Evolutionary conservation across 1,140 invertebrate species (phyloP).

Genomic region (Colletes latitarsis): DNA sequence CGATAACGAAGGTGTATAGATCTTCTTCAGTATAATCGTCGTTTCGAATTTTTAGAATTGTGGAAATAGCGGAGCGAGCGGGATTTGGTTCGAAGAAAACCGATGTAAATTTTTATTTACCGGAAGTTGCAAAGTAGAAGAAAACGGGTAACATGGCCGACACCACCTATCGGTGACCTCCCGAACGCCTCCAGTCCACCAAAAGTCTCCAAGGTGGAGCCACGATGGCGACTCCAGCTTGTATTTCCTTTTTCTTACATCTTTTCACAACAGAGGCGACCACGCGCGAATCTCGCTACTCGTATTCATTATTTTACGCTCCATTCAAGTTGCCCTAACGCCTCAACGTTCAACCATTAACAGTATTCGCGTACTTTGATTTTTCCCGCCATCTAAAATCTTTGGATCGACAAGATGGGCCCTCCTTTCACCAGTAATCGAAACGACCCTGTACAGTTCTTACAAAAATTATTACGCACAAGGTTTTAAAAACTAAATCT

Average conservation of each 20-base stretch:
- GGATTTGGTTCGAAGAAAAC: neutral
- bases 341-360: neutral
- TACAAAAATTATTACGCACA: neutral
- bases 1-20: neutral
- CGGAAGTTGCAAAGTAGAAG: neutral
- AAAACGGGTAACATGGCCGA: neutral
- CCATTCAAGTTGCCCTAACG: neutral
- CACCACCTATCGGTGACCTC: slow-evolving; percentile 39
- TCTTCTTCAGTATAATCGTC: too few species aligned
- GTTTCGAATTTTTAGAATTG: neutral
- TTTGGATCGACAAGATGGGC: neutral
- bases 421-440: neutral
- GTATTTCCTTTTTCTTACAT: slow-evolving; percentile 5
- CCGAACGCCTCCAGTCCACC: neutral
- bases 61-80: neutral
- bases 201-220: neutral
- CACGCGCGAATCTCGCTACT: neutral
- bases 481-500: too few species aligned
- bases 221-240: neutral
- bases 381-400: neutral
- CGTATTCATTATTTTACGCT: neutral
- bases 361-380: neutral
- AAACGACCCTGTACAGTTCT: neutral
- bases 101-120: neutral
- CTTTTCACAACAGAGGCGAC: slow-evolving; percentile 22